Conservation (phyloP, 1,140 invertebrate genomes). For the Pissodes strobi region DNA sequence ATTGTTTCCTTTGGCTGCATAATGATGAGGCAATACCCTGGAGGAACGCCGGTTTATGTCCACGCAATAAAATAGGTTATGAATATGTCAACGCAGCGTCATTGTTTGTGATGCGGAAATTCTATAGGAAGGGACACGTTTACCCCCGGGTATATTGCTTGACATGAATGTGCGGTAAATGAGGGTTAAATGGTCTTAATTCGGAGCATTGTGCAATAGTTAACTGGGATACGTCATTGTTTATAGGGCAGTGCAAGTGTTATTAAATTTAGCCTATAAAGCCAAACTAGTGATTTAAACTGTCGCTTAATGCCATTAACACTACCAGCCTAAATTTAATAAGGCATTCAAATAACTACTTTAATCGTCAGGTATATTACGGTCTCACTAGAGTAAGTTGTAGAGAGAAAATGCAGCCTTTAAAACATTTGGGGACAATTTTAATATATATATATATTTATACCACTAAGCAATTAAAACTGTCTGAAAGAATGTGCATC, state of each 20-base stretch:
- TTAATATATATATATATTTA: too few species aligned
- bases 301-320: too few species aligned
- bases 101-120: slow-evolving; percentile 30
- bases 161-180: slow-evolving; percentile 25
- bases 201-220: slow-evolving; percentile 18
- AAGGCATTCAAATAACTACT: too few species aligned
- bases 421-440: too few species aligned
- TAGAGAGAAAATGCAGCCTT: too few species aligned
- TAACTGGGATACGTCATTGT: slow-evolving; percentile 26
- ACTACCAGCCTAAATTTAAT: too few species aligned
- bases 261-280: slow-evolving; percentile 3
- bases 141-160: slow-evolving; percentile 22
- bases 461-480: too few species aligned
- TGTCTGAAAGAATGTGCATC: too few species aligned
- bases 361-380: too few species aligned
- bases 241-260: slow-evolving; percentile 9
- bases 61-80: slow-evolving; percentile 32
- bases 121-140: slow-evolving; percentile 14
- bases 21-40: slow-evolving; percentile 26
- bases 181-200: slow-evolving; percentile 31
- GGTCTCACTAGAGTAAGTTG: too few species aligned
- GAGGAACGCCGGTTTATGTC: slow-evolving; percentile 20
- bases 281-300: background rate
- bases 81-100: slow-evolving; percentile 31
- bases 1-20: slow-evolving; percentile 30